Conservation (phyloP, 1,140 invertebrate species). For the Hyphantria cunea region DNA sequence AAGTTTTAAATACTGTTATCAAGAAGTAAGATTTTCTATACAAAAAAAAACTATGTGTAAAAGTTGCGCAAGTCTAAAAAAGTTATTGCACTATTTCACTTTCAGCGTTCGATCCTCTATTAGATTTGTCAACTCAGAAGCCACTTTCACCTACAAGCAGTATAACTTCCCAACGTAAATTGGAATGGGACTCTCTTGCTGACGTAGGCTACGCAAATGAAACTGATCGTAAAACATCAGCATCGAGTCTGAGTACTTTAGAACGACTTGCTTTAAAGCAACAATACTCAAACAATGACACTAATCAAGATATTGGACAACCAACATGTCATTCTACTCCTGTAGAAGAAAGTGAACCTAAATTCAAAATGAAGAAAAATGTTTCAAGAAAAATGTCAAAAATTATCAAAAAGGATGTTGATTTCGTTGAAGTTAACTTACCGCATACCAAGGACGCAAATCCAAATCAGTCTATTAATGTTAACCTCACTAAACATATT, state of each 20-base stretch:
- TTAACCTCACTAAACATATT: constrained; percentile 74
- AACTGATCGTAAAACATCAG: constrained; percentile 70
- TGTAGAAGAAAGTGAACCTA: constrained; percentile 53
- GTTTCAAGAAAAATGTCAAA: constrained; percentile 57
- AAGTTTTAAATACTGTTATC: too few relatives aligned
- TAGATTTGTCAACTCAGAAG: constrained; percentile 67
- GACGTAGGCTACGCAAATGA: constrained; percentile 88
- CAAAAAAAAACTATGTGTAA: too few relatives aligned
- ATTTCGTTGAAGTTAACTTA: constrained; percentile 63
- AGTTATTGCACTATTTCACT: constrained; percentile 33
- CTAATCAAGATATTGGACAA: constrained; percentile 54
- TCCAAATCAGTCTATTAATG: constrained; percentile 55
- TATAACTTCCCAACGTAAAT: constrained; percentile 83
- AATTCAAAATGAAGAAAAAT: constrained; percentile 54
- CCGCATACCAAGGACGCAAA: constrained; percentile 48
- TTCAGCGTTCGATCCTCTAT: constrained; percentile 61
- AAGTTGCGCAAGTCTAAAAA: too few relatives aligned
- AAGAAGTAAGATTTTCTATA: too few relatives aligned
- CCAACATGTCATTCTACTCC: constrained; percentile 78
- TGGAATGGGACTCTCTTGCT: constrained; percentile 90
- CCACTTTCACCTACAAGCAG: constrained; percentile 84
- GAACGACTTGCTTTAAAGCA: constrained; percentile 82
- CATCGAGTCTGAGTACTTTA: constrained; percentile 81
- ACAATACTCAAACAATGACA: constrained; percentile 71
- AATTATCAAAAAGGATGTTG: constrained; percentile 64